Base-by-base conservation (phyloP, 2,113 vertebrate genomes). In the Lipotes vexillifer region DNA sequence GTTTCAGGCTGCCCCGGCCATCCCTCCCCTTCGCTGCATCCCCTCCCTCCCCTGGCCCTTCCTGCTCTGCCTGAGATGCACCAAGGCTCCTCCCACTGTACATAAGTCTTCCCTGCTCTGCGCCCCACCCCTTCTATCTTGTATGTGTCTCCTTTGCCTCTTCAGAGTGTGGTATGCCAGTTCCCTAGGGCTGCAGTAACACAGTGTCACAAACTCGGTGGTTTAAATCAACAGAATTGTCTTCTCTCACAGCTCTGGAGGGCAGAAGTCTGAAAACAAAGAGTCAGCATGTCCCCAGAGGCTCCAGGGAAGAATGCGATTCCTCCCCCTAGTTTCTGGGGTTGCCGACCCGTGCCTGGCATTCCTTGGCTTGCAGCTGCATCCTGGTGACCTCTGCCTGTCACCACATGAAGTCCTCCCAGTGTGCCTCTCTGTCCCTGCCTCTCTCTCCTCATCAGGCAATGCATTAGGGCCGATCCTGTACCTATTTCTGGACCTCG, bases 81-180 rank as follows among this genome's bases (percentile, higher is more conserved):
- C 29, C 0, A 2, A 33, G 3, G 18, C 23, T 15, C 25, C 21
- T 52, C 8, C 46, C 12, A 13, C 0, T 27, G 4, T 6, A 1
- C 0, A 0, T 2, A 0, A 15, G 36, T 12, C 44, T 52, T 78
- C 12, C 69, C 41, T 52, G 41, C 5, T 4, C 41, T 8, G 17
- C 0, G 0, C 2, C 6, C 44, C 0, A 0, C 2, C 4, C 44
- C 31, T 27, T 49, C 44, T 1, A 4, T 1, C n/a, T 2, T 9
- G 20, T 1, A 5, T 1, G 33, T 3, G 2, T 6, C 6, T 25
- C 25, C 80, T 15, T 38, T 29, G 5, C 52, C 21, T 23, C 31
- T 36, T 9, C 29, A 21, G 9, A 2, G 68, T 1, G 0, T 33
- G 21, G 20, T 8, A 29, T 25, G 5, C 23, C 6, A 0, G 9